Evolutionary conservation across 2,888 invertebrate genomes (phyloP).

Genomic region (Fragum whitleyi): DNA sequence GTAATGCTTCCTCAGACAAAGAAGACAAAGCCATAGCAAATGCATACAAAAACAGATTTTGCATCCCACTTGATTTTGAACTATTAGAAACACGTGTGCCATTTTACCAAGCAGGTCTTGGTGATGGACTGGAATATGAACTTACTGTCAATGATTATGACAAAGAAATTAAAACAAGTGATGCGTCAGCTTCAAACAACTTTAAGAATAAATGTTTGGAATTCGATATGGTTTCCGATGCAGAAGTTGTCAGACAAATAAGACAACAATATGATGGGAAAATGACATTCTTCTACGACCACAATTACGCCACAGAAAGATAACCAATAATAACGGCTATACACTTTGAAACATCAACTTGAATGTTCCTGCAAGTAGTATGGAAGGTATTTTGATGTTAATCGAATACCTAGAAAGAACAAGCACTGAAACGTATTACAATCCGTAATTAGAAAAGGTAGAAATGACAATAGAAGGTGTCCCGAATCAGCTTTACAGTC

Average conservation of each 20-base stretch:
- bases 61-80: slow-evolving; percentile 54
- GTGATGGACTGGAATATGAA: slow-evolving; percentile 33
- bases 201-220: slow-evolving; percentile 22
- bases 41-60: slow-evolving; percentile 57
- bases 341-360: slow-evolving; percentile 34
- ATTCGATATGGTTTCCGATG: slow-evolving; percentile 26
- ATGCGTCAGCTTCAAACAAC: slow-evolving; percentile 14
- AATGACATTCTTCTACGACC: slow-evolving; percentile 36
- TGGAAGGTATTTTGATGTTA: no score
- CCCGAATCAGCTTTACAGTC: no score
- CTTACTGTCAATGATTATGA: slow-evolving; percentile 40
- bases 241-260: slow-evolving; percentile 34
- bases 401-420: no score
- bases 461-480: no score
- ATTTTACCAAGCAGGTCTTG: no score
- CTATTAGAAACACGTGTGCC: no score
- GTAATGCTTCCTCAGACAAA: no score
- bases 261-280: no score
- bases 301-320: slow-evolving; percentile 28
- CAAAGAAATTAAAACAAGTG: slow-evolving; percentile 50
- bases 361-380: no score
- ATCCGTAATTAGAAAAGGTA: no score
- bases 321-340: slow-evolving; percentile 10
- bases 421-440: no score
- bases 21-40: no score